Conservation (phyloP, 2,113 vertebrate species). For the Rutilus rutilus region DNA sequence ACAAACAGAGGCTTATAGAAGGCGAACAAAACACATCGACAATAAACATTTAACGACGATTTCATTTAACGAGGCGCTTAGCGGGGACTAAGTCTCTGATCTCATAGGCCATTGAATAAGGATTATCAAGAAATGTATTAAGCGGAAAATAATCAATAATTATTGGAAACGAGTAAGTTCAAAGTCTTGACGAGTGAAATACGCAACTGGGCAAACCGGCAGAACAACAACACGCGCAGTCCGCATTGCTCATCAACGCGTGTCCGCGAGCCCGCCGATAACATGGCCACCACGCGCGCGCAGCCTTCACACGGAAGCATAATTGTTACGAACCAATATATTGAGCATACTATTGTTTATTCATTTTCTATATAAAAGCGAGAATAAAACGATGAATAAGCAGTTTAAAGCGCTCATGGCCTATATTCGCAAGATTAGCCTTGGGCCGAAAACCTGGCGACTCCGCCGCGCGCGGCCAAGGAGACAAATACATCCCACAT, state of each 20-base stretch:
- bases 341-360: accelerated
- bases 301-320: background rate
- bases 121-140: background rate
- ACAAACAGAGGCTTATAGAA: background rate
- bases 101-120: background rate
- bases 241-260: slow-evolving; percentile 25
- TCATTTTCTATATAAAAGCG: no score
- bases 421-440: background rate
- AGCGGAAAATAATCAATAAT: background rate
- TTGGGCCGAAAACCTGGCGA: background rate
- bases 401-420: background rate
- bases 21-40: background rate
- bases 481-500: background rate
- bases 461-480: background rate
- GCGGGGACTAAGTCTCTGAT: background rate
- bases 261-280: background rate
- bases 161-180: background rate
- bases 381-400: no score
- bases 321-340: background rate
- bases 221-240: background rate
- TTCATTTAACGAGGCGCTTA: background rate
- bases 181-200: background rate
- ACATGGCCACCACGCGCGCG: slow-evolving; percentile 3
- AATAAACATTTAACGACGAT: background rate
- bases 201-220: background rate